Evolutionary conservation across 2,113 vertebrate species (phyloP).

Genomic region (Mustelus asterias): DNA sequence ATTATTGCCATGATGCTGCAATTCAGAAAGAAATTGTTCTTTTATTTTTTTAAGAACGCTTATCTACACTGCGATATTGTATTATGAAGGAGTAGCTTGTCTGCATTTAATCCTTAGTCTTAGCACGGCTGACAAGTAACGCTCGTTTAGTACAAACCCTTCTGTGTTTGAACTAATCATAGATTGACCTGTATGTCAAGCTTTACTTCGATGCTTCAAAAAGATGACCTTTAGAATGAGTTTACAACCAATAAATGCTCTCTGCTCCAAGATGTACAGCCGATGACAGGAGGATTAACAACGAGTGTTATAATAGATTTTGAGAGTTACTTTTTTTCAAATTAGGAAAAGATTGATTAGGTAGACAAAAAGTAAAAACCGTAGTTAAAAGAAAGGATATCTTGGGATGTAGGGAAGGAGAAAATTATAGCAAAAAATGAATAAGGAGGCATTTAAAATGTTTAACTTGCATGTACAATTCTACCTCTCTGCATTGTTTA

Average conservation of each 20-base stretch:
- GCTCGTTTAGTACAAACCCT: not conserved
- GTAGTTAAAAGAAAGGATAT: not conserved
- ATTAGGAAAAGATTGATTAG: not conserved
- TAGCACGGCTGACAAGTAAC: not conserved
- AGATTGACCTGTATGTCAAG: not conserved
- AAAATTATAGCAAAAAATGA: not conserved
- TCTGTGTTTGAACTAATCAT: not conserved
- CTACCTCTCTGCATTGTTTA: not conserved
- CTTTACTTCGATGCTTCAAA: not conserved
- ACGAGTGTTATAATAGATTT: not conserved
- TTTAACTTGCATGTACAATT: not conserved
- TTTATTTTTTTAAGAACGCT: conserved; percentile 16
- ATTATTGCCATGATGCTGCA: not conserved
- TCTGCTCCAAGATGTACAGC: not conserved
- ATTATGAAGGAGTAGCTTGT: not conserved
- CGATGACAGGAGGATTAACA: not conserved
- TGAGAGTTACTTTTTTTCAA: conserved; percentile 5
- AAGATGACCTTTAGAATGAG: not conserved
- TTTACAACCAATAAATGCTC: not conserved
- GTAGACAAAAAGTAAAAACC: not conserved
- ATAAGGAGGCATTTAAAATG: not conserved
- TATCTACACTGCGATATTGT: not conserved
- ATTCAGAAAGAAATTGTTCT: not conserved
- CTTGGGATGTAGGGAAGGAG: not conserved
- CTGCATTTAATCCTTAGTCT: not conserved